A percentile compares a stretch with the other conserved stretches of the same genome.
Conservation (phyloP, 2,113 vertebrate genomes). For the Carassius gibelio region DNA sequence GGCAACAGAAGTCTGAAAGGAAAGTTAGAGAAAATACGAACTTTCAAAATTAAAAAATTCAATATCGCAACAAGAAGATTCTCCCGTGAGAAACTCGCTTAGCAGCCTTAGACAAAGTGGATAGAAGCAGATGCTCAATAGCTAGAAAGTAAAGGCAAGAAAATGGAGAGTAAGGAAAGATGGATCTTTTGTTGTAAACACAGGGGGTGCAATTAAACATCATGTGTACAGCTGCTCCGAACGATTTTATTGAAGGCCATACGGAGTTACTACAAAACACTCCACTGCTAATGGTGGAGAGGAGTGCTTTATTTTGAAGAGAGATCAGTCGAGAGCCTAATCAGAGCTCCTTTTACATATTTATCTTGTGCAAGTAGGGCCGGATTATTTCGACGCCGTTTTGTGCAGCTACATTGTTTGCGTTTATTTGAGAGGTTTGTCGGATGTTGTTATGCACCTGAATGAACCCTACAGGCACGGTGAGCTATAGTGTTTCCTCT, state of each 20-base stretch:
- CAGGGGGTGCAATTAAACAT: slow-evolving; percentile 58
- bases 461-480: slow-evolving; percentile 14
- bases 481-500: slow-evolving; percentile 26
- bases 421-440: not conserved
- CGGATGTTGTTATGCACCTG: slow-evolving; percentile 20
- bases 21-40: slow-evolving; percentile 57
- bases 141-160: not conserved
- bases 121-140: slow-evolving; percentile 28
- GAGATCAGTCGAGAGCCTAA: slow-evolving; percentile 20
- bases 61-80: not conserved
- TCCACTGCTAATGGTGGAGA: slow-evolving; percentile 20
- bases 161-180: slow-evolving; percentile 36
- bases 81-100: slow-evolving; percentile 25
- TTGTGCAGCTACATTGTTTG: slow-evolving; percentile 11
- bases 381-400: not conserved
- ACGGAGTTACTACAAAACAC: slow-evolving; percentile 23
- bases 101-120: slow-evolving; percentile 17
- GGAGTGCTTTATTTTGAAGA: slow-evolving; percentile 20
- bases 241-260: slow-evolving; percentile 48
- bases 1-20: slow-evolving; percentile 52
- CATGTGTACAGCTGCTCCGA: slow-evolving; percentile 38
- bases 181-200: slow-evolving; percentile 55
- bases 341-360: slow-evolving; percentile 17
- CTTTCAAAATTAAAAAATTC: slow-evolving; percentile 61
- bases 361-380: not conserved